Base-by-base conservation (phyloP, 35 echinoderm and acorn worm genomes). In the Chiridota heheva region DNA sequence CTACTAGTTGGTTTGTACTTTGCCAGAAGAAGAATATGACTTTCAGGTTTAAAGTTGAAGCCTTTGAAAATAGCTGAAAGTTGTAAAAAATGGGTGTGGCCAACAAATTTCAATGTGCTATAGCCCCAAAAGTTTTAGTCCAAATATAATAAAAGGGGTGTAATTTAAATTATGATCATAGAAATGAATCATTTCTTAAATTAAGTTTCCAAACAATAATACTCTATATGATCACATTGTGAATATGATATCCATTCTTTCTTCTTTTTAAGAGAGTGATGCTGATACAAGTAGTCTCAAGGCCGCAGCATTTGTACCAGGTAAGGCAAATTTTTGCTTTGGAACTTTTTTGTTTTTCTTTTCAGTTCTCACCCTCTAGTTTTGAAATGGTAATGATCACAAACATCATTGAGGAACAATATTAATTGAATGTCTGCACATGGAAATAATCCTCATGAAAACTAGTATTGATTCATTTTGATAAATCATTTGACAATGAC, bases 211-310 rank as follows among this genome's bases (percentile, higher is more conserved):
- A 63, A 12, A 10, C 28, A 63, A 31, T 31, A 63, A 18, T 12
- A n/a, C 1, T 10, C 33, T 12, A n/a, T 63, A 63, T 0, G 8
- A 26, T 29, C 60, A n/a, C 26, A 26, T n/a, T 8, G 33, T 26
- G 28, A 28, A 31, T 12, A 63, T 31, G 33, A 31, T 26, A 63
- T 10, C 0, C 49, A 22, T 58, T 27, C 25, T 74, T 2, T 4
- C 26, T 39, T 68, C 24, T 5, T 12, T n/a, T 39, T 24, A 48
- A 83, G 81, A 83, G 60, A 83, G 81, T 83, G 81, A 83, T 71
- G 46, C 81, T 25, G 63, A 83, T 67, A 10, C 72, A 70, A 44
- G 49, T 3, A 42, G 8, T 24, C 24, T 44, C 4, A 22, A 69
- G 15, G 27, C 53, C 43, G 36, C 81, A 29, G 45, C 81, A 20